Base-by-base conservation (phyloP, 2,888 invertebrate genomes). In the Tetragonula carbonaria region DNA sequence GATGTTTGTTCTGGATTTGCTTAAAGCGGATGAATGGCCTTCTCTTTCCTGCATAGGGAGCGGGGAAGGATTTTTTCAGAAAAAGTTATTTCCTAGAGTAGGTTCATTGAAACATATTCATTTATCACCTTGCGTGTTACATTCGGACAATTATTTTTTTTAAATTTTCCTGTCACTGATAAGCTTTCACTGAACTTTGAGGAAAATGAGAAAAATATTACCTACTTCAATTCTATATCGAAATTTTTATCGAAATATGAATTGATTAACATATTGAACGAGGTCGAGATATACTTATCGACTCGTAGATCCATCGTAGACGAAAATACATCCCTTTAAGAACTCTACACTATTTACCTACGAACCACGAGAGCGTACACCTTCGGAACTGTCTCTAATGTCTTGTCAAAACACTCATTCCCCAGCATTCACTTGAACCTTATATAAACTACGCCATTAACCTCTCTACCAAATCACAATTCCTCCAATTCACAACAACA, bases 261-360 rank as follows among this genome's bases (percentile, higher is more conserved):
- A 57, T 45, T 11, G 45, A 45, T 45, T 45, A 45, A 45, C 8
- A 45, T 45, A 11, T 45, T 45, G 45, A 45, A 45, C 45, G 45
- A 45, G 45, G 8, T 45, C 45, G 8, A 45, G 45, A 45, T 45
- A 45, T 45, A 8, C 2, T 8, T 11, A 45, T 45, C 8, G 45
- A 57, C 5, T 57, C n/a, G 2, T n/a, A n/a, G 45, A 59, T 59
- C n/a, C 14, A 59, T n/a, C 57, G n/a, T 67, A 50, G 16, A 50
- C 0, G 6, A 50, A 4, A 50, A 65, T 23, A 23, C 18, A 1
- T n/a, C n/a, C 4, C 14, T 13, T 2, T n/a, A 13, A 33, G 51
- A 62, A 18, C n/a, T 38, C 38, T 28, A 23, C 21, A 57, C 59
- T 75, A 59, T 80, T 77, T 77, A 38, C 45, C 57, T 66, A 57